A percentile compares a stretch with the other conserved stretches of the same genome.
phyloP scores from a whole-genome alignment of 2,113 vertebrate species.

The Mesocricetus auratus region DNA sequence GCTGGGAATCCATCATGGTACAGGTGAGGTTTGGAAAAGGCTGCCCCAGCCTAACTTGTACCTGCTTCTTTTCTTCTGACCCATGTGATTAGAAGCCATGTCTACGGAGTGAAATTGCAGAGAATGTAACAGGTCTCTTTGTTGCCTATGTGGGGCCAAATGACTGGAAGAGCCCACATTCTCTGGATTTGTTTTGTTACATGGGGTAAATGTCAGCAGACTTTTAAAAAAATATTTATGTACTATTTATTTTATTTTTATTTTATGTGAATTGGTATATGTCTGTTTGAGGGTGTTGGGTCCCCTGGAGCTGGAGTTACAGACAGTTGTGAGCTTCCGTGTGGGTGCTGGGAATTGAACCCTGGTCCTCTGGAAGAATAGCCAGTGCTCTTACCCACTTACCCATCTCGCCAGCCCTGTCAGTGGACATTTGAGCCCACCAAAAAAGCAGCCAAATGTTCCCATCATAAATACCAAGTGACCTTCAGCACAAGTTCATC shows the following conservation, averaged over 20 bases:
- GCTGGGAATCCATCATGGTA: too few species aligned
- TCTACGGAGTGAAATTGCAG: background rate
- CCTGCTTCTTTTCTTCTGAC: background rate
- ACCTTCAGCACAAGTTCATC: background rate
- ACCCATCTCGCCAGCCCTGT: background rate
- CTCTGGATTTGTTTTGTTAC: background rate
- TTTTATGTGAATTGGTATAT: background rate
- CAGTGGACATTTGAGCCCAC: too few species aligned
- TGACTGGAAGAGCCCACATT: too few species aligned
- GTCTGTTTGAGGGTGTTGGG: background rate
- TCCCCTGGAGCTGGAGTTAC: background rate
- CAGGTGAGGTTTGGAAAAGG: background rate
- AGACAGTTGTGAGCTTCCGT: too few species aligned
- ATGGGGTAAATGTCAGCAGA: too few species aligned
- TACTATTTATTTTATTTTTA: background rate
- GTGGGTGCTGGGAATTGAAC: background rate
- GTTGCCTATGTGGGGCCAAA: rapidly evolving
- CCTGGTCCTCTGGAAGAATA: background rate
- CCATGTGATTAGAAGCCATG: rapidly evolving
- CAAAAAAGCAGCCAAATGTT: too few species aligned
- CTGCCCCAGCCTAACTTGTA: background rate
- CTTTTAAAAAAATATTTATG: background rate
- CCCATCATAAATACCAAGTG: background rate
- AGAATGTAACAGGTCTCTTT: background rate
- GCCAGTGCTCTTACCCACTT: background rate